Percentiles rank a stretch among this genome's conserved stretches.
Conservation (phyloP, 35 echinoderm and acorn worm species). For the Acanthaster planci region DNA sequence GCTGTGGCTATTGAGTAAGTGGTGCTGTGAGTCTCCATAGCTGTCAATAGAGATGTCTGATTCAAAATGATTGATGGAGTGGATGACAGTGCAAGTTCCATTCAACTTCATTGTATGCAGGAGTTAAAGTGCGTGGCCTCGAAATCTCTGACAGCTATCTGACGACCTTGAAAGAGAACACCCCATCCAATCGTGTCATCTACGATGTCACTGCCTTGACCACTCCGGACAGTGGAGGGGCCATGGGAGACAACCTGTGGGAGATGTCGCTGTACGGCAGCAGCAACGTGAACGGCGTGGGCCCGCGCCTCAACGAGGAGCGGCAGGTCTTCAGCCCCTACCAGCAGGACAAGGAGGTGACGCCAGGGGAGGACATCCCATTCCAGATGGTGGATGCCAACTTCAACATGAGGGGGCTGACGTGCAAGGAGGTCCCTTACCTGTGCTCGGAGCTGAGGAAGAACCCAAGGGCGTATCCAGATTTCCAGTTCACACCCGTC, state of each 20-base stretch:
- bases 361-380: slow-evolving; percentile 60
- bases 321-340: slow-evolving; percentile 18
- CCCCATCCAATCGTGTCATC: slow-evolving; percentile 63
- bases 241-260: slow-evolving; percentile 76
- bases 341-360: slow-evolving; percentile 68
- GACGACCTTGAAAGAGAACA: slow-evolving; percentile 41
- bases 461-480: slow-evolving; percentile 51
- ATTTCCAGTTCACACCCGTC: slow-evolving; percentile 65
- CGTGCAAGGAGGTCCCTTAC: slow-evolving; percentile 74
- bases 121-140: slow-evolving; percentile 3
- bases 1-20: too few relatives aligned
- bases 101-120: background rate
- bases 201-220: slow-evolving; percentile 66
- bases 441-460: slow-evolving; percentile 87
- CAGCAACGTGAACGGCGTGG: slow-evolving; percentile 56
- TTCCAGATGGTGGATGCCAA: slow-evolving; percentile 68
- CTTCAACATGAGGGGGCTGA: slow-evolving; percentile 76
- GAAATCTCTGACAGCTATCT: background rate
- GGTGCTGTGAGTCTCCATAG: too few relatives aligned
- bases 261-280: slow-evolving; percentile 74
- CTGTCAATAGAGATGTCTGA: too few relatives aligned
- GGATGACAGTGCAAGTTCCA: too few relatives aligned
- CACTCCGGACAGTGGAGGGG: slow-evolving; percentile 64
- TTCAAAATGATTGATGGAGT: too few relatives aligned
- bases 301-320: slow-evolving; percentile 45